Conservation (phyloP, 2,888 invertebrate genomes). For the Loripinus fragilis region DNA sequence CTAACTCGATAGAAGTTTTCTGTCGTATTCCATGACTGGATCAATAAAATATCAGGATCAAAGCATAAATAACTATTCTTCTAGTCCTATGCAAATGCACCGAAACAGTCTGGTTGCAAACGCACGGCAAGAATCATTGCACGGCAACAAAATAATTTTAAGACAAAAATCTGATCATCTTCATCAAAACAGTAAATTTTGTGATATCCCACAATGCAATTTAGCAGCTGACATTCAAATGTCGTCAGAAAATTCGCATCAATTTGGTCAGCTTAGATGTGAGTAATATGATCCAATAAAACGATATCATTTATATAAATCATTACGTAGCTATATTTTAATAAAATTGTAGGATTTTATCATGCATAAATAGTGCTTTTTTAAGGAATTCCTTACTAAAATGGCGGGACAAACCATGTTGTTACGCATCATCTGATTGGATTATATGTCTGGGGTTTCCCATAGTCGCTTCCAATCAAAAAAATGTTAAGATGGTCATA, state of each 20-base stretch:
- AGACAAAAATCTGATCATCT: slow-evolving; percentile 23
- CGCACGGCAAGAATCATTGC: background rate
- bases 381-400: background rate
- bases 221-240: slow-evolving; percentile 13
- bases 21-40: slow-evolving; percentile 54
- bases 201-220: slow-evolving; percentile 71
- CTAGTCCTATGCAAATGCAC: background rate
- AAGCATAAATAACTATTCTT: background rate
- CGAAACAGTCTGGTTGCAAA: slow-evolving; percentile 5
- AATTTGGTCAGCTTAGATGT: too few species aligned
- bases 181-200: slow-evolving; percentile 60
- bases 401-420: background rate
- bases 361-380: background rate
- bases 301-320: background rate
- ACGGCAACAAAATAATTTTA: background rate
- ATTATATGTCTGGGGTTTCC: background rate
- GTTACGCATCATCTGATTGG: background rate
- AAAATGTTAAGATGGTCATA: background rate
- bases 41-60: background rate
- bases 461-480: background rate
- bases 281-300: background rate
- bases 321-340: too few species aligned
- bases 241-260: slow-evolving; percentile 45
- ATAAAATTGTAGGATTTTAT: too few species aligned
- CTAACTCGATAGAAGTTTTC: slow-evolving; percentile 56